Evolutionary conservation across 2,888 invertebrate genomes (phyloP), one percentile per base, ranked within the genome.

Genomic region (Andrena bicolor): DNA sequence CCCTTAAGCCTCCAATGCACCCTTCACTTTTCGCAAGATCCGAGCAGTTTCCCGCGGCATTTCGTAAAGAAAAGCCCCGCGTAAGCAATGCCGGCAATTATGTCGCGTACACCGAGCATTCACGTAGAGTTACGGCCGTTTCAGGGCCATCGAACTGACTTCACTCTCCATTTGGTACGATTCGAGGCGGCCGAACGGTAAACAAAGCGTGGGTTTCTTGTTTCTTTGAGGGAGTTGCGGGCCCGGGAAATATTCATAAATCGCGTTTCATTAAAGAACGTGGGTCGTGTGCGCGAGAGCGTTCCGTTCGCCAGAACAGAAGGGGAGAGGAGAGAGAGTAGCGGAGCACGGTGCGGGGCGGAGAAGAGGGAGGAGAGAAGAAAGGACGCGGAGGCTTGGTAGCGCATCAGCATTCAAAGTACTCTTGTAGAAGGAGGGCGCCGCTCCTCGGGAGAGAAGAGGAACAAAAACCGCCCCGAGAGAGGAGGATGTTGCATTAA

Each of bases 371-470:
- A 56, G 23, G 56, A 48, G 66, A 76, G 72, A 73, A 63, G 66
- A 75, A 77, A 78, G 79, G 66, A 73, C 48, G 73, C 64, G 66
- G 68, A 83, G 75, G 80, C 87, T 90, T 85, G 86, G 88, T 85
- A 86, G 91, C 93, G 90, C 93, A 94, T 94, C 94, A 94, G 93
- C 93, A 94, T 94, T 94, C 94, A 94, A 94, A 94, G 94, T 93
- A 88, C 92, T 80, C 91, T 69, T 85, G 87, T 76, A 83, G 90
- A 88, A 90, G 91, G 87, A 90, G 87, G 86, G 86, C 81, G 90
- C 82, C 84, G 80, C 84, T 77, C 85, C 87, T 84, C 83, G 85
- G 85, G 81, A 81, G 85, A 83, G 85, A 87, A 89, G 91, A 93
- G 92, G 92, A 92, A 91, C 93, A 93, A 94, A 94, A 93, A 93